Evolutionary conservation across 2,113 vertebrate genomes (phyloP).

Genomic region (Ptychochromis oligacanthus): DNA sequence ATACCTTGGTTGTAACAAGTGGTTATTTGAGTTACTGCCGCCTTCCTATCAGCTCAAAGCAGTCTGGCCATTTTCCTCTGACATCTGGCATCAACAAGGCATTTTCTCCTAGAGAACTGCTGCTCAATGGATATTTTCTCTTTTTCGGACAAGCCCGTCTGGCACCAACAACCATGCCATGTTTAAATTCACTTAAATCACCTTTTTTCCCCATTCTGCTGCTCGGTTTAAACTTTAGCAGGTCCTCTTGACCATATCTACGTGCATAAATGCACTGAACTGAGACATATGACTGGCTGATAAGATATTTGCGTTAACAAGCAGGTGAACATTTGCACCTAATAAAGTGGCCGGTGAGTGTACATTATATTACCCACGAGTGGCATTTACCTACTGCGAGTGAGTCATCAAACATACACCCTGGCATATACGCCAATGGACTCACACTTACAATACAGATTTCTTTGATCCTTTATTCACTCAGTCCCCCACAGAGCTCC

Average conservation of each 20-base stretch:
- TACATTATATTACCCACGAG: background rate
- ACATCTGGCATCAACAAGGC: too few relatives aligned
- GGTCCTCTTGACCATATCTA: too few relatives aligned
- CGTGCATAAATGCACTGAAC: too few relatives aligned
- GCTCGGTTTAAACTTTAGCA: too few relatives aligned
- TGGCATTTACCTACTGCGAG: background rate
- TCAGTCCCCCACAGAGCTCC: background rate
- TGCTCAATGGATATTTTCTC: too few relatives aligned
- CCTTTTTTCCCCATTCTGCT: background rate
- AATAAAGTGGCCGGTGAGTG: background rate
- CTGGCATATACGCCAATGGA: background rate
- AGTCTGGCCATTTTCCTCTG: too few relatives aligned
- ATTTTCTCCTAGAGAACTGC: too few relatives aligned
- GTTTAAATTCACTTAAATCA: background rate
- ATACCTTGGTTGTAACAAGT: too few relatives aligned
- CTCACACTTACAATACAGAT: background rate
- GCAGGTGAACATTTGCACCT: background rate
- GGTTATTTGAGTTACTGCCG: too few relatives aligned
- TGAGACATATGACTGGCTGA: background rate
- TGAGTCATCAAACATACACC: background rate
- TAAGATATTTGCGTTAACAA: background rate
- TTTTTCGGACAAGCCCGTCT: background rate
- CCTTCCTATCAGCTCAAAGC: too few relatives aligned
- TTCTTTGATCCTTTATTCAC: slow-evolving; percentile 2
- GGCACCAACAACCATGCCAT: background rate